These are phyloP conservation scores for Crenichthys baileyi DNA, from an alignment of 2,797 vertebrate species.

Conservation along the genomic window DNA sequence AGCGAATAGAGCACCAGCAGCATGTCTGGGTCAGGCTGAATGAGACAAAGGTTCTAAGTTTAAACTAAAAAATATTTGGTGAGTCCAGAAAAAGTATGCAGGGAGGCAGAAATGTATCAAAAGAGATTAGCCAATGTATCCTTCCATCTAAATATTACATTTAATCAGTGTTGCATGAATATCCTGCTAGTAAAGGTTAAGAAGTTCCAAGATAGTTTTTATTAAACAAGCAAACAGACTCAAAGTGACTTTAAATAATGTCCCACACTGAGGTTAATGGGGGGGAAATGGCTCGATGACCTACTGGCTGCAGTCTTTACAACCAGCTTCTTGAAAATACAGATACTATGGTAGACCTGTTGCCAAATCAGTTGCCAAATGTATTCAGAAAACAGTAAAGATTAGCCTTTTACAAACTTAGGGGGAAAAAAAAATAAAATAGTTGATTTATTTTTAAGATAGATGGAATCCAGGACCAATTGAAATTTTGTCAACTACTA, in stretches of 20 bases:
- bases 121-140: background rate
- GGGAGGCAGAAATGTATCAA: background rate
- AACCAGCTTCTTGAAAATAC: background rate
- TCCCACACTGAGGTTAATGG: background rate
- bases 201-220: background rate
- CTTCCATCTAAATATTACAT: background rate
- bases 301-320: background rate
- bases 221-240: background rate
- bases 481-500: background rate
- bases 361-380: background rate
- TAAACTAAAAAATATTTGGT: background rate
- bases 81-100: background rate
- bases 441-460: background rate
- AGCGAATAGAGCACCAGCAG: constrained; percentile 31
- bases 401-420: background rate
- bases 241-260: background rate
- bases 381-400: background rate
- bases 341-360: too few relatives aligned
- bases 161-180: background rate
- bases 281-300: background rate
- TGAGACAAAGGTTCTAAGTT: constrained; percentile 15
- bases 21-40: constrained; percentile 57
- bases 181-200: background rate
- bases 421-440: background rate
- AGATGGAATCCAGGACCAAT: background rate